Conservation (phyloP, 2,113 vertebrate species). For the Coreoperca whiteheadi region DNA sequence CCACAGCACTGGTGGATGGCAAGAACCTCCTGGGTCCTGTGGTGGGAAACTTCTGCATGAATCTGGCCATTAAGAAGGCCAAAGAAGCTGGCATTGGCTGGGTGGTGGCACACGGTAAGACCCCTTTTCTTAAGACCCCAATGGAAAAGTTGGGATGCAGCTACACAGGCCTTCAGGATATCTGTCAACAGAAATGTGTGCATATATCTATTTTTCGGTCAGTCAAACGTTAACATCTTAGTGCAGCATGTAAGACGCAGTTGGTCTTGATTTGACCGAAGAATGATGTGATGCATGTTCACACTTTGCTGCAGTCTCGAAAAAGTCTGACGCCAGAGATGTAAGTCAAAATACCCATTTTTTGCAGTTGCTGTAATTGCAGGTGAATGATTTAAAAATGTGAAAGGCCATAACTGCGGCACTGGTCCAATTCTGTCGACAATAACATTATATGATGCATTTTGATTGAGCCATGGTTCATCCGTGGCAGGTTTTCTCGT, state of each 20-base stretch:
- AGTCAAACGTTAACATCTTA: too few relatives aligned
- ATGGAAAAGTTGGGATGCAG: not conserved
- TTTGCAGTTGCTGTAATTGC: not conserved
- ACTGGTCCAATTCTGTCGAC: not conserved
- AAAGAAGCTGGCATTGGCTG: slow-evolving; percentile 83
- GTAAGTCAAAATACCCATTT: too few relatives aligned
- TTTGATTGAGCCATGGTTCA: not conserved
- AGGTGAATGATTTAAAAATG: not conserved
- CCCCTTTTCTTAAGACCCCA: not conserved
- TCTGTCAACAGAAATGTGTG: not conserved
- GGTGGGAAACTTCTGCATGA: slow-evolving; percentile 87
- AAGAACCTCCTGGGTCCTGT: slow-evolving; percentile 84
- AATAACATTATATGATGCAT: not conserved
- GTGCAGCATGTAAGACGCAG: not conserved
- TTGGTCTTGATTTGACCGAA: not conserved
- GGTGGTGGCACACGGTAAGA: slow-evolving; percentile 84
- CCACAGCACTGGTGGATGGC: slow-evolving; percentile 84
- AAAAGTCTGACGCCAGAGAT: too few relatives aligned
- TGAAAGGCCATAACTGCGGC: not conserved
- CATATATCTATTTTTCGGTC: not conserved
- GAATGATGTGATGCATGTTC: not conserved
- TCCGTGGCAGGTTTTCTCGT: too few relatives aligned
- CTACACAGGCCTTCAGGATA: not conserved
- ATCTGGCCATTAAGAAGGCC: slow-evolving; percentile 84
- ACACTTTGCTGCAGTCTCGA: not conserved